Percentiles rank a stretch among this genome's conserved stretches.
These are phyloP conservation scores for Kuschelorhynchus macadamiae DNA, from an alignment of 2,888 invertebrate species.

Conservation along the genomic window DNA sequence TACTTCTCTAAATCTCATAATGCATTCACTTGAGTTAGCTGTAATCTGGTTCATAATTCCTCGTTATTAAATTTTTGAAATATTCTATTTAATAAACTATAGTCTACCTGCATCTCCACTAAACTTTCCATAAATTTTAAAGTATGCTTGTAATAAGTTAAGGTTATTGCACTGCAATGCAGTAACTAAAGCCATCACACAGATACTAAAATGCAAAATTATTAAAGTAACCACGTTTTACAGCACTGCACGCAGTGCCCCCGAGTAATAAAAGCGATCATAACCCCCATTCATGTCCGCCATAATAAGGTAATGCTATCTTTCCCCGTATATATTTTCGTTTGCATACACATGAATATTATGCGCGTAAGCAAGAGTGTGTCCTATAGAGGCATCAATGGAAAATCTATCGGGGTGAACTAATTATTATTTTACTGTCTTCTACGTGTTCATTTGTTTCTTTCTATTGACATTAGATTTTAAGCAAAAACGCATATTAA, in stretches of 20 bases:
- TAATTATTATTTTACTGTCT: not conserved
- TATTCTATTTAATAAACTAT: no score
- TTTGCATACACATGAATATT: conserved; percentile 8
- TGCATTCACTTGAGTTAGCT: no score
- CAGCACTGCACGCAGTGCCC: conserved; percentile 29
- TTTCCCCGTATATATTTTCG: not conserved
- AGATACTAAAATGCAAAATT: conserved; percentile 41
- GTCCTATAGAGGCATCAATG: conserved; percentile 1
- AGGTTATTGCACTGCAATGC: conserved; percentile 34
- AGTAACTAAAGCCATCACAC: conserved; percentile 27
- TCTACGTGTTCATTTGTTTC: not conserved
- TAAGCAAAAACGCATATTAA: no score
- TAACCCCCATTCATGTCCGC: conserved; percentile 38
- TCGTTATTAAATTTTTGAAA: no score
- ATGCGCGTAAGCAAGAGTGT: conserved; percentile 6
- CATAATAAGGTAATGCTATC: conserved; percentile 34
- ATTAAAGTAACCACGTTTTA: conserved; percentile 35
- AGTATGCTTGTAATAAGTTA: conserved; percentile 18
- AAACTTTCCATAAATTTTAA: conserved; percentile 19
- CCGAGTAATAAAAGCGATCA: conserved; percentile 36
- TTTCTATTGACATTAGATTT: not conserved
- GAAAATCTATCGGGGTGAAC: not conserved
- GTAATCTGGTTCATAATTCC: no score
- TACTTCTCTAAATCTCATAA: no score
- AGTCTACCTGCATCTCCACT: no score